Base-by-base conservation (phyloP, 2,113 vertebrate species). In the Rhagologus leucostigma region DNA sequence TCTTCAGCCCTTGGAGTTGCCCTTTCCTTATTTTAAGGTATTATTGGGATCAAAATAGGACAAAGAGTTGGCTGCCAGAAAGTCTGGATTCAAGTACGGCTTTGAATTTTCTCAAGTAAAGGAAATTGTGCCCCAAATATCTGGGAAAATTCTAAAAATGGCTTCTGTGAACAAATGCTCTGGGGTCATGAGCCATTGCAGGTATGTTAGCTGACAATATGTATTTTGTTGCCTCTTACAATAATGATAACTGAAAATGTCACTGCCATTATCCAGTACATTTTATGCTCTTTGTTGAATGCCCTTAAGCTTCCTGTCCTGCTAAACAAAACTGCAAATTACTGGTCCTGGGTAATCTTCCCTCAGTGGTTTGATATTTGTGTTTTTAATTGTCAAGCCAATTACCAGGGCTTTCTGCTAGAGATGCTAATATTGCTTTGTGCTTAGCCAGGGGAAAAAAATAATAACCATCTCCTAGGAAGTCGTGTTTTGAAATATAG, bases 361-460 rank as follows among this genome's bases (percentile, higher is more conserved):
- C 91, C 92, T 95, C 44, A 56, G 84, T 33, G 84, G 84, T 81
- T 95, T 98, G 93, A 80, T 96, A 97, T 97, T 98, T 97, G 94
- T 97, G 76, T 73, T 98, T 98, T 97, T 98, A 98, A 98, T 98
- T 98, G 97, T 98, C 97, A 95, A 84, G 82, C 85, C 85, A 97
- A 98, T 98, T 98, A 96, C 70, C 0, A 5, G 47, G 76, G 46
- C 52, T 80, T 95, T 97, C 89, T 97, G 87, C 53, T 97, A 39
- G 52, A 91, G 87, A 53, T 88, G 71, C 30, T 90, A 90, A 68
- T 97, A 91, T 85, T 68, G 74, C 49, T 75, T 79, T 83, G 57
- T 93, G 74, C 83, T 75, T 80, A 95, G 93, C 83, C 80, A 82
- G 78, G 44, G 37, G 62, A 89, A 93, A 71, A 88, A 89, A 90